Evolutionary conservation across 1,140 invertebrate genomes (phyloP), one percentile per base, ranked within the genome.

Genomic region (Dolichoris vasculosae): DNA sequence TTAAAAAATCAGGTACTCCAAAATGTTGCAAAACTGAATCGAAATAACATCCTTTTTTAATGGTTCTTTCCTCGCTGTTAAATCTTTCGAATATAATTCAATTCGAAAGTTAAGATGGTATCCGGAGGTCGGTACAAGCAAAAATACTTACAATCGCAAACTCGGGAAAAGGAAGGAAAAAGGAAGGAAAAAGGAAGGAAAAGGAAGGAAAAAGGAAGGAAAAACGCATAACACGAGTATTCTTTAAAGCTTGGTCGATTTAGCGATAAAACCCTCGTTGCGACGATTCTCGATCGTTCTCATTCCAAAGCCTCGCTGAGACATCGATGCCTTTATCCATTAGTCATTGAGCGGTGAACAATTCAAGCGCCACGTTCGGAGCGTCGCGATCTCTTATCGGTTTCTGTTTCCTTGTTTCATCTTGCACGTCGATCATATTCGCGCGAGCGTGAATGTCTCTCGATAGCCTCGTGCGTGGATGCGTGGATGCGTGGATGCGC

Each of bases 301-400:
- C 6, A 69, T 73, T 73, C 3, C 2, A 43, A 13, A 75, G 46
- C 81, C 26, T n/a, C 48, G 38, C 43, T 32, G 23, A 71, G 64
- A 13, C 43, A 15, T 40, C 46, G 69, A 40, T 38, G 40, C 38
- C 75, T 67, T 76, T 64, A 48, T 75, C 26, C 51, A 48, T 76
- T 76, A 83, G 51, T 83, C 73, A 83, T 76, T n/a, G 38, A 23
- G 71, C 43, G 40, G 17, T 81, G 7, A 71, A 30, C 40, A 71
- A 81, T 81, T 51, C 40, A n/a, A 73, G 15, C 38, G 40, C 69
- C 40, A 43, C 69, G 23, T 73, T 26, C 23, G 81, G 23, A 4
- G 51, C 20, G 30, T 35, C 38, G 38, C 35, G 48, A 76, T 83
- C 51, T 75, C 82, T 64, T 83, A 77, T 83, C 82, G 46, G 55